Evolutionary conservation across 2,888 invertebrate species (phyloP), one percentile per base, ranked within the genome.

Genomic region (Aproaerema taeniolella): DNA sequence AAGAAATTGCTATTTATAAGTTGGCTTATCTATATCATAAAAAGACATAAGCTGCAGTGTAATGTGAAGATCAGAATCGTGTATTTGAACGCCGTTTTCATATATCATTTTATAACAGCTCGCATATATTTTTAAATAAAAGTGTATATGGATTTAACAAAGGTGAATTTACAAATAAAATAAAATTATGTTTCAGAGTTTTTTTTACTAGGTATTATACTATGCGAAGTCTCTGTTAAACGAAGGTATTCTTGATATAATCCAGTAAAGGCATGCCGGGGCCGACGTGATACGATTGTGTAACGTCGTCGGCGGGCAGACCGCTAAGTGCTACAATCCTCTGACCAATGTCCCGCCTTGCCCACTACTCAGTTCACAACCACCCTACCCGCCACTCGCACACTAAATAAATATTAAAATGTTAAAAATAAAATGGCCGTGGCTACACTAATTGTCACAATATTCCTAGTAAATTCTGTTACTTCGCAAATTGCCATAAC

Each of bases 291-390:
- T 76, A 79, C 75, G 68, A 73, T 73, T 78, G 73, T 75, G 63
- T 66, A 66, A 73, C 70, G 67, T 66, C 60, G 71, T 53, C 64
- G 38, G 11, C 33, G 71, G 74, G 85, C 83, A 85, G 85, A 83
- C 85, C 67, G 56, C 69, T 73, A 86, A 85, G 85, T 85, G 85
- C 85, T 73, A 80, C 77, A 83, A 85, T 85, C 83, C 85, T 62
- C 69, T 63, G 62, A 61, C 54, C 69, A 68, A 61, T 61, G 68
- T 58, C 64, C 67, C 59, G 44, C 59, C 31, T 11, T 7, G 10
- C 54, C 60, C 61, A 51, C 44, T 50, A 57, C 49, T 68, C 69
- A 70, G 69, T 72, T 53, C 58, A 55, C 53, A 47, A 48, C 56
- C 52, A 59, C 50, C 61, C 50, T 20, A 42, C 45, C 41, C 43